Conservation (phyloP, 2,797 vertebrate genomes). For the Zonotrichia albicollis region DNA sequence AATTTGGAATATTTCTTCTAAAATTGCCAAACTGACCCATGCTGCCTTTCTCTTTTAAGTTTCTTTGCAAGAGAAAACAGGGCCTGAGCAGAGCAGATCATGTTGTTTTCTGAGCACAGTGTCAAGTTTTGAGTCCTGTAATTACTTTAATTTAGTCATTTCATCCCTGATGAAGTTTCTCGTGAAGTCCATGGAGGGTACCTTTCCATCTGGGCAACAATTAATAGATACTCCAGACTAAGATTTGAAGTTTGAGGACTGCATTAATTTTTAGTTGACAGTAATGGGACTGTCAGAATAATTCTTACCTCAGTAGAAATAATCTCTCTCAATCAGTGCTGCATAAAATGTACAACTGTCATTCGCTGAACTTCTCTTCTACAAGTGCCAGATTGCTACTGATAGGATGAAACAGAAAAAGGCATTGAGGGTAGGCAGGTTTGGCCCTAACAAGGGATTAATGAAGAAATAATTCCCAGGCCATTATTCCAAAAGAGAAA, state of each 20-base stretch:
- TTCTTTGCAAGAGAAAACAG: constrained; percentile 13
- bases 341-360: neutral
- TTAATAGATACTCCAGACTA: constrained; percentile 6
- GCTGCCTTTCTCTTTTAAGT: neutral
- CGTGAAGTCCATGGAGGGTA: neutral
- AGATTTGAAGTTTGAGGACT: neutral
- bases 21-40: neutral
- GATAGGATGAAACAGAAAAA: neutral
- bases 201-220: constrained; percentile 16
- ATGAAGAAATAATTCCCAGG: neutral
- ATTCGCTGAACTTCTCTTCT: neutral
- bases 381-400: neutral
- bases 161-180: neutral
- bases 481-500: neutral
- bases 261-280: constrained; percentile 22
- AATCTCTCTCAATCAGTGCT: neutral
- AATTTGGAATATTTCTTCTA: neutral
- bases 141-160: neutral
- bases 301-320: neutral
- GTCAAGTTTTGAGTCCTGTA: neutral
- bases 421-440: neutral
- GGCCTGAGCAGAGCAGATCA: neutral
- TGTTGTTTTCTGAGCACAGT: neutral
- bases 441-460: neutral
- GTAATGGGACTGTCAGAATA: constrained; percentile 22